Conservation (phyloP, 1,140 invertebrate genomes). For the Grapholita molesta region DNA sequence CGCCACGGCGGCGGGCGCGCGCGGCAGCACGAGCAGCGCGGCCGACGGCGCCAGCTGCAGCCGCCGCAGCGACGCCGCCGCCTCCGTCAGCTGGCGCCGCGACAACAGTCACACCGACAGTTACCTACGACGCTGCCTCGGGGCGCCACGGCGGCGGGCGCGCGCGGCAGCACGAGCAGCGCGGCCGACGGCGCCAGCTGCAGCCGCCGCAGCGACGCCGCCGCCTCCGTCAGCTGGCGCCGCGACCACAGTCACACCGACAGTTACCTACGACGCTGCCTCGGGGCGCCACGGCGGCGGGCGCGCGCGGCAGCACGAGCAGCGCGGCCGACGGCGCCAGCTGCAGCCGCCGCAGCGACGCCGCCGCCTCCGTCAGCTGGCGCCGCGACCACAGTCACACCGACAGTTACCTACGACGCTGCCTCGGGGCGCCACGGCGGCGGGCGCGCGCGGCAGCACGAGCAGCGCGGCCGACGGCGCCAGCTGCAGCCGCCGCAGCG, state of each 20-base stretch:
- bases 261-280: neutral
- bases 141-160: neutral
- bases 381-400: too few species aligned
- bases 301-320: slow-evolving; percentile 87
- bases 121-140: neutral
- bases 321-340: neutral
- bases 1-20: slow-evolving; percentile 42
- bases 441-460: slow-evolving; percentile 85
- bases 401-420: neutral
- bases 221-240: slow-evolving; percentile 78
- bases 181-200: slow-evolving; percentile 89
- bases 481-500: slow-evolving; percentile 84
- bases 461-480: slow-evolving; percentile 89
- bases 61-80: slow-evolving; percentile 82
- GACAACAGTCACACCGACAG: neutral
- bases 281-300: slow-evolving; percentile 80
- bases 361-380: neutral
- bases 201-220: slow-evolving; percentile 85
- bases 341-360: too few species aligned
- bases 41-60: slow-evolving; percentile 88
- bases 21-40: slow-evolving; percentile 87
- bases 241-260: too few species aligned
- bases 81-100: slow-evolving; percentile 76
- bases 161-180: slow-evolving; percentile 85
- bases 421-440: slow-evolving; percentile 20